Base-by-base conservation (phyloP, 2,113 vertebrate species). In the Gymnarchus niloticus region DNA sequence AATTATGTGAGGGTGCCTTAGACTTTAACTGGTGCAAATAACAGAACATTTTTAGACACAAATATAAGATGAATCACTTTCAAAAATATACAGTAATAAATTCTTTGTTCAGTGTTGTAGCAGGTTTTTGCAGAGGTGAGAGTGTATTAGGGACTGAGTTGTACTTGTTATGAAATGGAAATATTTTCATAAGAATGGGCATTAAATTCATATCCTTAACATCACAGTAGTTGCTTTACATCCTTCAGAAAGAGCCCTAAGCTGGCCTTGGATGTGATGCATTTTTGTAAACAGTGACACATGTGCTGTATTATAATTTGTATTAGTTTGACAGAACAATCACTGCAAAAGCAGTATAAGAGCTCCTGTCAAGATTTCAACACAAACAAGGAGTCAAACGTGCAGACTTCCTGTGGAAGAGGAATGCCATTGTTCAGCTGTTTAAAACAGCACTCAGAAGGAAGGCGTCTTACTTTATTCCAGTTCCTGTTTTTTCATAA, bases 141-240 rank as follows among this genome's bases (percentile, higher is more conserved):
- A n/a, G n/a, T n/a, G n/a, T n/a, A n/a, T n/a, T n/a, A n/a, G n/a
- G n/a, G n/a, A n/a, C n/a, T n/a, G n/a, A n/a, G n/a, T n/a, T n/a
- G n/a, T n/a, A n/a, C n/a, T n/a, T n/a, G n/a, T n/a, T n/a, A n/a
- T n/a, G n/a, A n/a, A n/a, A n/a, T n/a, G n/a, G n/a, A n/a, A n/a
- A n/a, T n/a, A n/a, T n/a, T n/a, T n/a, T n/a, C n/a, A n/a, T n/a
- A n/a, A n/a, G n/a, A n/a, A n/a, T n/a, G n/a, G n/a, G n/a, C n/a
- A 90, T 89, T 89, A 91, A 91, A 57, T 2, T 57, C 86, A 87
- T 87, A 83, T n/a, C 21, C 48, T 65, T 41, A 25, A 85, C 23
- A 57, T 57, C 56, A 57, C 23, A 21, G 56, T 21, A 3, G 12
- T 2, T n/a, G n/a, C n/a, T n/a, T 57, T 21, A 57, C 8, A 21